Evolutionary conservation across 2,113 vertebrate species (phyloP).

Genomic region (Psilopogon haemacephalus): DNA sequence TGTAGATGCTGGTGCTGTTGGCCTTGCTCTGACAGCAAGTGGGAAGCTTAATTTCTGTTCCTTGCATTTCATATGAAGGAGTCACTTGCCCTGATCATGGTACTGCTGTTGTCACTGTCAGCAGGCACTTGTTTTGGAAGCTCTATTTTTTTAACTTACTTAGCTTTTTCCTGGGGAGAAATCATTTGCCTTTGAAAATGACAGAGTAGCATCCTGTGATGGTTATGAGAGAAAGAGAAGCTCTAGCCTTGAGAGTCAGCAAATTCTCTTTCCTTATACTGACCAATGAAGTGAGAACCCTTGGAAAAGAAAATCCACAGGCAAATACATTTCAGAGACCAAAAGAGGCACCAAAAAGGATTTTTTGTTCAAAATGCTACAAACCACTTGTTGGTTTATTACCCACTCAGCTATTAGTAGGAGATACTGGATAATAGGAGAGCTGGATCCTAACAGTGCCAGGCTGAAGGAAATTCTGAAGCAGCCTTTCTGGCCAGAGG

Average conservation of each 20-base stretch:
- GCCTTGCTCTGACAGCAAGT: background rate
- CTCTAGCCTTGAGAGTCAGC: background rate
- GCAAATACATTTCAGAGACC: background rate
- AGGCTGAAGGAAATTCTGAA: background rate
- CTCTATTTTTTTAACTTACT: background rate
- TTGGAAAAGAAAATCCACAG: background rate
- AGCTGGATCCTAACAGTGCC: background rate
- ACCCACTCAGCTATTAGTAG: background rate
- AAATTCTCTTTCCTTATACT: background rate
- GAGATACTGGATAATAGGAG: background rate
- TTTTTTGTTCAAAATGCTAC: background rate
- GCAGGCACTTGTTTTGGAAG: background rate
- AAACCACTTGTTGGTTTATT: background rate
- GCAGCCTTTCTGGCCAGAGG: background rate
- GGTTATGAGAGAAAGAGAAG: background rate
- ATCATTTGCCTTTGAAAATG: background rate
- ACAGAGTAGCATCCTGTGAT: background rate
- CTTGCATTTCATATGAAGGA: background rate
- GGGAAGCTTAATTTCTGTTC: background rate
- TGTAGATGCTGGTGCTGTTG: background rate
- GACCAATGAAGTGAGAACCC: background rate
- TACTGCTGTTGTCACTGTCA: background rate
- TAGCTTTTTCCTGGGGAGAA: background rate
- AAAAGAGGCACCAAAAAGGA: background rate
- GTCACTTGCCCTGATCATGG: background rate